These are phyloP conservation scores for Venturia canescens DNA, from an alignment of 1,140 invertebrate genomes.

Conservation along the genomic window DNA sequence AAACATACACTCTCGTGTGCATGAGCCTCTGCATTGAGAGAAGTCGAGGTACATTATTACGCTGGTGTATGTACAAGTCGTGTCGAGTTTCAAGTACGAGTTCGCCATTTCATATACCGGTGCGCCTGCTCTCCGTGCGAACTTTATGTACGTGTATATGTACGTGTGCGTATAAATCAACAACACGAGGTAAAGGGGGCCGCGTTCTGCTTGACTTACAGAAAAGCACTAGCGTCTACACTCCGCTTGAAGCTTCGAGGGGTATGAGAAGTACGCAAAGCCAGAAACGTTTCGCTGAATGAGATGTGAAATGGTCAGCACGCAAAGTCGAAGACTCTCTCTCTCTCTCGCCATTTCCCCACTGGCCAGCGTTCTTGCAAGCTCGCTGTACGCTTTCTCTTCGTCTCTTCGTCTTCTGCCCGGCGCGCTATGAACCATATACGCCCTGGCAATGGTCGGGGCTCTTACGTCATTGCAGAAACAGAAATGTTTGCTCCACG, in stretches of 20 bases:
- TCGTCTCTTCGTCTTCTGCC: neutral
- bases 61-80: conserved; percentile 12
- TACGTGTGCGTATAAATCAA: neutral
- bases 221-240: conserved; percentile 15
- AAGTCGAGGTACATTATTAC: conserved; percentile 8
- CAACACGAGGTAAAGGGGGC: conserved; percentile 23
- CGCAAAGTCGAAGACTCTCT: conserved; percentile 66
- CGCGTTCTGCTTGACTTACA: conserved; percentile 33
- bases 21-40: neutral
- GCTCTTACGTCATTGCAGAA: conserved; percentile 57
- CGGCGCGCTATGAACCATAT: neutral
- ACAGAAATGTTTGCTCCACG: conserved; percentile 74
- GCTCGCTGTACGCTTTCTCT: neutral
- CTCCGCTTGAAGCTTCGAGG: neutral
- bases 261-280: conserved; percentile 26
- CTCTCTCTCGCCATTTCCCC: conserved; percentile 57
- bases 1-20: neutral
- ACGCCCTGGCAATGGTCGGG: neutral
- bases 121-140: too few species aligned
- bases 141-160: neutral
- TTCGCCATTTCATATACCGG: conserved; percentile 4
- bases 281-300: conserved; percentile 61
- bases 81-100: conserved; percentile 31
- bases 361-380: conserved; percentile 63
- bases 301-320: conserved; percentile 75